phyloP scores from a whole-genome alignment of 2,113 vertebrate species.

The Sigmodon hispidus region DNA sequence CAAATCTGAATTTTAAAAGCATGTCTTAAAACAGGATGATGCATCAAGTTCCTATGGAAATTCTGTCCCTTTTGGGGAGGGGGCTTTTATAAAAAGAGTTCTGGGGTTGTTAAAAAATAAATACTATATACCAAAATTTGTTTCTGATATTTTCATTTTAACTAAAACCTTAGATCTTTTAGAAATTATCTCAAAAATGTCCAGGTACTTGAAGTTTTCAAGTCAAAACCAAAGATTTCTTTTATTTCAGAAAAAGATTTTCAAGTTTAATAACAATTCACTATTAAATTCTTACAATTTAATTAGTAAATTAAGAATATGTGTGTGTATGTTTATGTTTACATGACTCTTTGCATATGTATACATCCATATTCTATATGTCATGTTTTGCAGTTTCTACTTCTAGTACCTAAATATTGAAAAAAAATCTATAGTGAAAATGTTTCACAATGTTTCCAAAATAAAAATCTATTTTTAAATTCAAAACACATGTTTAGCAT shows the following conservation, averaged over 20 bases:
- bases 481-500: neutral
- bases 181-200: neutral
- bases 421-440: neutral
- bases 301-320: neutral
- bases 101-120: constrained; percentile 15
- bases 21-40: neutral
- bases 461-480: neutral
- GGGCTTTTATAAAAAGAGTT: neutral
- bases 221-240: neutral
- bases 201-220: constrained; percentile 9
- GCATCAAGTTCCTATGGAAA: neutral
- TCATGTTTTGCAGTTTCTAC: neutral
- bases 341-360: neutral
- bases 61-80: neutral
- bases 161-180: neutral
- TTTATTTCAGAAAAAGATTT: neutral
- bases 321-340: neutral
- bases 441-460: neutral
- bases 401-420: neutral
- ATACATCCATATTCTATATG: neutral
- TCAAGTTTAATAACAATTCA: constrained; percentile 8
- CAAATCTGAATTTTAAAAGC: neutral
- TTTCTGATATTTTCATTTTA: constrained; percentile 49
- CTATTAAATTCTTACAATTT: neutral
- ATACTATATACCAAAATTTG: neutral